Conservation (phyloP, 2,797 vertebrate species). For the Numenius phaeopus region DNA sequence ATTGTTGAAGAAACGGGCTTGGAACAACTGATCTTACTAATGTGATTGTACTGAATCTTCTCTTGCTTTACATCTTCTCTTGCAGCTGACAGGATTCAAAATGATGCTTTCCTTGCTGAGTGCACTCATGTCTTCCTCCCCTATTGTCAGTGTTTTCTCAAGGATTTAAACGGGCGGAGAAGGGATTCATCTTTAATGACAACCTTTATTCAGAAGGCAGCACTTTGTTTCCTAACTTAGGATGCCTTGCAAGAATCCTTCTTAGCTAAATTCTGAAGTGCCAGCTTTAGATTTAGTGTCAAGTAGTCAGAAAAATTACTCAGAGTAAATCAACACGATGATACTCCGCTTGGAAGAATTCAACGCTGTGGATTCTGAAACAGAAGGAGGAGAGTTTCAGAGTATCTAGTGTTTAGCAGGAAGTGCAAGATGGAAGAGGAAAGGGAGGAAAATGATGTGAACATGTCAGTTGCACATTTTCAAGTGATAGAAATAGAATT, state of each 20-base stretch:
- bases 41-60: neutral
- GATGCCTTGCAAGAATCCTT: neutral
- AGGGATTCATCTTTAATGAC: neutral
- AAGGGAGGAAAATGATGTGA: neutral
- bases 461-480: neutral
- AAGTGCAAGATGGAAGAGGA: neutral
- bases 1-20: neutral
- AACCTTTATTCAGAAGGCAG: neutral
- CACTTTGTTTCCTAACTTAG: neutral
- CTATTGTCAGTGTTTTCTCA: neutral
- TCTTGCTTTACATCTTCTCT: neutral
- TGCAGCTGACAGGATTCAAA: neutral
- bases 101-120: neutral
- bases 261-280: slow-evolving; percentile 4
- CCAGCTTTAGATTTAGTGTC: slow-evolving; percentile 10
- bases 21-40: neutral
- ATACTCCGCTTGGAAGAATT: neutral
- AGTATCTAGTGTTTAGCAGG: neutral
- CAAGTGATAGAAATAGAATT: neutral
- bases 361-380: neutral
- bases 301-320: neutral
- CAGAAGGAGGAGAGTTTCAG: neutral
- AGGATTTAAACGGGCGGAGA: neutral
- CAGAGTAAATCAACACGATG: neutral
- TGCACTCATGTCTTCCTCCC: neutral